These are phyloP conservation scores for Telmatherina bonti DNA, from an alignment of 2,797 vertebrate genomes.

Conservation along the genomic window DNA sequence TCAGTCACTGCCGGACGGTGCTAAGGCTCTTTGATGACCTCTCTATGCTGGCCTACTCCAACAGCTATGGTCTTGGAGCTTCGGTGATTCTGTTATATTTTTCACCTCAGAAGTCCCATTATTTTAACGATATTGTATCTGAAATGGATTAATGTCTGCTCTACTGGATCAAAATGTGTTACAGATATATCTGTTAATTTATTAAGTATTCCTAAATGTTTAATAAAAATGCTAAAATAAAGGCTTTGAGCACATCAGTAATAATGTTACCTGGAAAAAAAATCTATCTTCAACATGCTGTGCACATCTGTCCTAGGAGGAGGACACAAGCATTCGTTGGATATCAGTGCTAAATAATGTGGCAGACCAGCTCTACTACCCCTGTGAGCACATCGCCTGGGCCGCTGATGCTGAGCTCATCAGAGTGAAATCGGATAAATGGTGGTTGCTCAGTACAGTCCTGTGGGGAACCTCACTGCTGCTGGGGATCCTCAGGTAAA, in stretches of 20 bases:
- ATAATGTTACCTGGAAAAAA: neutral
- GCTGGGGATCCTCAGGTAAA: constrained; percentile 86
- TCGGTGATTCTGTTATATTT: constrained; percentile 74
- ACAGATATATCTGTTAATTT: no score
- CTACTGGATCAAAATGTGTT: neutral
- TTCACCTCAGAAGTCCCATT: neutral
- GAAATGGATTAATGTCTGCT: neutral
- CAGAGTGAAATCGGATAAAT: constrained; percentile 80
- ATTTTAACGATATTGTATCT: neutral
- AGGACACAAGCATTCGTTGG: constrained; percentile 86
- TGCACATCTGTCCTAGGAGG: constrained; percentile 78
- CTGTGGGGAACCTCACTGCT: constrained; percentile 91
- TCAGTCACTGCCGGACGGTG: constrained; percentile 91
- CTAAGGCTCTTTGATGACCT: constrained; percentile 93
- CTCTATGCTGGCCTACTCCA: constrained; percentile 89
- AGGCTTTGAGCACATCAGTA: neutral
- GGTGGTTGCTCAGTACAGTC: constrained; percentile 90
- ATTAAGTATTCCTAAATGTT: neutral
- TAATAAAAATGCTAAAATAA: neutral
- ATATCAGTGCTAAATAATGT: constrained; percentile 90
- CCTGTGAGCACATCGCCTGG: constrained; percentile 96
- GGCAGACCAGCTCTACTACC: constrained; percentile 96
- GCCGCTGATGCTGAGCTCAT: constrained; percentile 89
- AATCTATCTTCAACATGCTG: neutral
- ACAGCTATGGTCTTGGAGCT: constrained; percentile 88